Evolutionary conservation across 2,113 vertebrate species (phyloP), one percentile per base, ranked within the genome.

Genomic region (Rhombomys opimus): DNA sequence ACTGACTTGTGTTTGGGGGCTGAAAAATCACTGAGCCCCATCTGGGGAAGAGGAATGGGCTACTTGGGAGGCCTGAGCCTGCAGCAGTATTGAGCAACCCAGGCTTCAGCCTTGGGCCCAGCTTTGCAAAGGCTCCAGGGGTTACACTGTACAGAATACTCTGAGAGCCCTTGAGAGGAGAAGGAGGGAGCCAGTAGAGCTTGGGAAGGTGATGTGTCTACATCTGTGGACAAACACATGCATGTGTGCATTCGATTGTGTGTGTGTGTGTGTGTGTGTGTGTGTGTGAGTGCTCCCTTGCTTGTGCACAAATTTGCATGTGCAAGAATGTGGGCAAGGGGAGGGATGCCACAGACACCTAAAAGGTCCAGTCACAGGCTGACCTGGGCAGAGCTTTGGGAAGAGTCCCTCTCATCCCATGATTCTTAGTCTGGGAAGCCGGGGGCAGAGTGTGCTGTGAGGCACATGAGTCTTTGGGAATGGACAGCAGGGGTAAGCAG

Each of bases 1-100:
- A 38, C 72, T 23, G 63, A 54, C 87, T 61, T 17, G 12, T 52
- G 63, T 90, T 94, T 89, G 91, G 91, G 82, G 93, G 94, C 41
- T 41, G 91, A 86, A 94, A 94, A 94, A 32, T 32, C 12, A 23
- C 27, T 63, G 3, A 13, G 50, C 46, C 50, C 30, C 4, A 15
- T 41, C 70, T 35, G 59, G 54, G 59, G 65, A 86, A 13, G 22
- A 15, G 59, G 12, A 15, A 38, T 9, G 10, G 23, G 35, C 30
- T 27, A 41, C 75, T 12, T 3, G 4, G 14, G 52, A 17, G 35
- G 3, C 23, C 77, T 10, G 30, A 70, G 61, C 59, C 90, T 12
- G 46, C 61, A 35, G 61, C 54, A 1, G 17, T 3, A 27, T 73
- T 10, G 25, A 54, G 63, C 46, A 86, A 46, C 46, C 67, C 65